phyloP scores from a whole-genome alignment of 2,888 invertebrate species.

The Artemia sinica region DNA sequence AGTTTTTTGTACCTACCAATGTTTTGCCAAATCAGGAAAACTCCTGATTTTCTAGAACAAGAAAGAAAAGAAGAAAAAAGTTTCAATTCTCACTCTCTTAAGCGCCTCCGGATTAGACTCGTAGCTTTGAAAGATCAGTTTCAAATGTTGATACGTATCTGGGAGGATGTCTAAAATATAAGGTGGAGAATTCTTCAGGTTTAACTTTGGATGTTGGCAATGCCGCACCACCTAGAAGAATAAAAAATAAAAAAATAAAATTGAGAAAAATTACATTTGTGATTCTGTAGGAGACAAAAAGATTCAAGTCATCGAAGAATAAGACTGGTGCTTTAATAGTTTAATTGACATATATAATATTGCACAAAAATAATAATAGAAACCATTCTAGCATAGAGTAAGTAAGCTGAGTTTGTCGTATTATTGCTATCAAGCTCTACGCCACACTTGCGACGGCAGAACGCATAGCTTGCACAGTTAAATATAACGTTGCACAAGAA shows the following conservation, averaged over 20 bases:
- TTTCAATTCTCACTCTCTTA: slow-evolving; percentile 44
- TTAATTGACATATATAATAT: no score
- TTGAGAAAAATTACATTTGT: slow-evolving; percentile 15
- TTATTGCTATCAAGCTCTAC: no score
- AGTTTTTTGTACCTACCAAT: no score
- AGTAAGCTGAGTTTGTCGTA: no score
- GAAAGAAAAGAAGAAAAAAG: neutral
- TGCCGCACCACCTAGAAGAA: slow-evolving; percentile 61
- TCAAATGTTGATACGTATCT: slow-evolving; percentile 91
- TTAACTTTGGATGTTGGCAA: slow-evolving; percentile 97
- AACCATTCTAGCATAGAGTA: no score
- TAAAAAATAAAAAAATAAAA: slow-evolving; percentile 18
- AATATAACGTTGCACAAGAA: no score
- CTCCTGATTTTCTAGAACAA: neutral
- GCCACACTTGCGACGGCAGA: no score
- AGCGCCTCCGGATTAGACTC: slow-evolving; percentile 82
- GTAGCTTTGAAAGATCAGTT: slow-evolving; percentile 85
- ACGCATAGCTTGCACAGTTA: no score
- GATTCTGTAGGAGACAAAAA: slow-evolving; percentile 22
- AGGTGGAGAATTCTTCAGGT: slow-evolving; percentile 95
- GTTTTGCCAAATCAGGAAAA: no score
- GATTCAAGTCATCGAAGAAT: no score
- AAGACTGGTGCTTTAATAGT: no score
- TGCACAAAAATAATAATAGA: slow-evolving; percentile 12
- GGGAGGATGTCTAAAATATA: slow-evolving; percentile 97